phyloP scores from a whole-genome alignment of 2,113 vertebrate species.

The Vicugna pacos region DNA sequence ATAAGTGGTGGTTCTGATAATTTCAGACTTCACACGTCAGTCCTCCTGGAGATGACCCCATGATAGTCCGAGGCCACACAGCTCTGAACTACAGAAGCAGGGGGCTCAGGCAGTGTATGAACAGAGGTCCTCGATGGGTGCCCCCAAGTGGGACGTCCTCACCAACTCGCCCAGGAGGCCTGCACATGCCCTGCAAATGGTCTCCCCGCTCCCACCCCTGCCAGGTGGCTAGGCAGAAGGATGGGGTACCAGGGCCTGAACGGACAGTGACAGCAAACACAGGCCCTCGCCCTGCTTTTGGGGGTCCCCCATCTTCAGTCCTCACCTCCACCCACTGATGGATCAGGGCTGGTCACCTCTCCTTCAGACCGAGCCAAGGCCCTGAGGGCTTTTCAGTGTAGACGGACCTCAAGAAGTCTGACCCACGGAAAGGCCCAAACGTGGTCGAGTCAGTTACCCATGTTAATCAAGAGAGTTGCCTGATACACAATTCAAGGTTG shows the following conservation, averaged over 20 bases:
- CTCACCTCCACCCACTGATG: background rate
- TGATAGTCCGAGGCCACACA: background rate
- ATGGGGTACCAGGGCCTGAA: background rate
- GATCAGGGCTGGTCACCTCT: background rate
- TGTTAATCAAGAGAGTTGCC: background rate
- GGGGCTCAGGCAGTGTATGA: background rate
- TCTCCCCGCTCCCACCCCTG: background rate
- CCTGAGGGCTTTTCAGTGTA: background rate
- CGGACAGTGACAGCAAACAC: background rate
- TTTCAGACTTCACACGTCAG: background rate
- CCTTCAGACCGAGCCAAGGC: background rate
- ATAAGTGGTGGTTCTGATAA: background rate
- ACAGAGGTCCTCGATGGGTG: background rate
- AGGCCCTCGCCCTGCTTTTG: background rate
- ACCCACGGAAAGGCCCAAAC: background rate
- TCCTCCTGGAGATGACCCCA: background rate
- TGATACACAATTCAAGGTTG: constrained; percentile 40
- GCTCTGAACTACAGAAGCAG: background rate
- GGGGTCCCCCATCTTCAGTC: background rate
- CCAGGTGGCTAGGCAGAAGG: background rate
- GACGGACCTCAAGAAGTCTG: accelerated
- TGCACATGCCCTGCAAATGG: accelerated
- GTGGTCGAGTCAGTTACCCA: background rate
- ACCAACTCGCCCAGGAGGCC: background rate
- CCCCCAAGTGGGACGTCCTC: background rate